Evolutionary conservation across 23 tunicate genomes (phyloP), one percentile per base, ranked within the genome.

Genomic region (Diplosoma virens): DNA sequence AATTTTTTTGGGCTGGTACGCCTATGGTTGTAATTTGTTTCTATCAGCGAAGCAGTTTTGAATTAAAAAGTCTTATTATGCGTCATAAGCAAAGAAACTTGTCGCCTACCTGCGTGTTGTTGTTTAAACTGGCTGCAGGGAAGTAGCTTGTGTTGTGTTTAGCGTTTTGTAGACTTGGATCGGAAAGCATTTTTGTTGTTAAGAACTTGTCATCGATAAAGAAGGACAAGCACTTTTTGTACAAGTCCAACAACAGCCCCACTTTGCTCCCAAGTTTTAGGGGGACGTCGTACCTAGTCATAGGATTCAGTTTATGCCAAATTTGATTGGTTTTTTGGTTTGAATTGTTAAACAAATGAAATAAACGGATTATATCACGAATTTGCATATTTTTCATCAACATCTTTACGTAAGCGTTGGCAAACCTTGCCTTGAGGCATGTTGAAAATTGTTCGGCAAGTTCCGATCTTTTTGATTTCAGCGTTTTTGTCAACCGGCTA

Each of bases 111-210:
- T 92, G 86, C 0, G 71, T 77, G 32, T 78, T 50, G 47, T 68
- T 65, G 81, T 92, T 85, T 16, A 92, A 37, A 48, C 97, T 92
- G 24, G 81, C 71, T 33, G 87, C 97, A 1, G 97, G 97, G 76
- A 60, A 85, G 76, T 45, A 85, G 7, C 76, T 17, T 29, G 41
- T n/a, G 25, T 41, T 46, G 31, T 71, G 46, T 11, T 41, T 6
- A 23, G 33, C 2, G n/a, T 71, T 54, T 1, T 21, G 25, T 5
- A 25, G 30, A 28, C 26, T 22, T 16, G 75, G 25, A 7, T 28
- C 45, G 11, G 82, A 59, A 9, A 81, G 53, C 30, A 89, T 22
- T 0, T 84, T 60, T 1, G 45, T 32, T 21, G 84, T 90, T 23
- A 65, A 87, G 11, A 53, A 76, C 41, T 76, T 79, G n/a, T 85